phyloP scores from a whole-genome alignment of 2,113 vertebrate genomes.

The Labeo catla region DNA sequence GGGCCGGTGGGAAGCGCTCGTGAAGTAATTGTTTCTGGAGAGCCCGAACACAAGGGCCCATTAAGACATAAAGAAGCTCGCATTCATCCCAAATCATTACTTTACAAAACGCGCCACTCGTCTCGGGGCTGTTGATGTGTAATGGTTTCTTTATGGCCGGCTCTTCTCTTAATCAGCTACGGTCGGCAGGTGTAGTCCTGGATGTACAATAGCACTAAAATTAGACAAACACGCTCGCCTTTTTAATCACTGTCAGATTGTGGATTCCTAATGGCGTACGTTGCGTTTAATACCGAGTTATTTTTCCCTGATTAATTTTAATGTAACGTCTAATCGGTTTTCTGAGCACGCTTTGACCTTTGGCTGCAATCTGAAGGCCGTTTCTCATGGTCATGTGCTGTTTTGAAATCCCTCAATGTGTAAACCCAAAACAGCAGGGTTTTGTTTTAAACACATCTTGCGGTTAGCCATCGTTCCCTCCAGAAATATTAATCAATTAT shows the following conservation, averaged over 20 bases:
- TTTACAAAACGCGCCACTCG: constrained; percentile 63
- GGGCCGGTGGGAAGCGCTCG: constrained; percentile 68
- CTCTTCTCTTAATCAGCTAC: constrained; percentile 12
- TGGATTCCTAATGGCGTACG: not conserved
- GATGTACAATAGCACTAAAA: not conserved
- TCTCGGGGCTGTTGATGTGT: constrained; percentile 64
- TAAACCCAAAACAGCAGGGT: constrained; percentile 56
- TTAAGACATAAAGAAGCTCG: constrained; percentile 74
- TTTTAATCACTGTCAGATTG: constrained; percentile 23
- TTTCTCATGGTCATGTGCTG: constrained; percentile 49
- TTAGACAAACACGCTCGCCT: constrained; percentile 3
- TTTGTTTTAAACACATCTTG: constrained; percentile 62
- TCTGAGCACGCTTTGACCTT: constrained; percentile 21
- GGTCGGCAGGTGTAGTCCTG: not conserved
- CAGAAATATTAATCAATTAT: constrained; percentile 85
- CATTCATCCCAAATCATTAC: constrained; percentile 72
- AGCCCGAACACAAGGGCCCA: constrained; percentile 75
- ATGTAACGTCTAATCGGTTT: not conserved
- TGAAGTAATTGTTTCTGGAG: constrained; percentile 80
- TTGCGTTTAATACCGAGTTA: not conserved
- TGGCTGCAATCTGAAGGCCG: constrained; percentile 43
- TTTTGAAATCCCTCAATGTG: constrained; percentile 40
- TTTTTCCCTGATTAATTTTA: not conserved
- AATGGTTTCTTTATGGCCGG: constrained; percentile 56
- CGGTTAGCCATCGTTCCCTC: constrained; percentile 81